Percentiles rank a stretch among this genome's conserved stretches.
Conservation (phyloP, 2,888 invertebrate species). For the Cephus rjabovi region DNA sequence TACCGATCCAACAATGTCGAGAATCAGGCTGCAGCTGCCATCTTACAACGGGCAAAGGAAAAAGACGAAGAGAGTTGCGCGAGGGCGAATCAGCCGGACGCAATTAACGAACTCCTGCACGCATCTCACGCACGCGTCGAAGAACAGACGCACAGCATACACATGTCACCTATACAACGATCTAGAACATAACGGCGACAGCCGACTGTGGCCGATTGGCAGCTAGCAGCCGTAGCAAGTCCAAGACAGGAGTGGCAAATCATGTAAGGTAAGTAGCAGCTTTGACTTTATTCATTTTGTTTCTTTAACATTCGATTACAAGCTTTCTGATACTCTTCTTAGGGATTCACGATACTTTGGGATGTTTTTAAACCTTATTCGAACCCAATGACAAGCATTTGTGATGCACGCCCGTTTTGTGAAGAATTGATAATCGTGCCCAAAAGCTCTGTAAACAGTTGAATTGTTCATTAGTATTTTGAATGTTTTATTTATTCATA, state of each 20-base stretch:
- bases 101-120: background rate
- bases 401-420: background rate
- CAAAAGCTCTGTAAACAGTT: background rate
- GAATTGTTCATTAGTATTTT: background rate
- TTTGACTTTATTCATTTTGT: slow-evolving; percentile 10
- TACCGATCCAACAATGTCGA: too few species aligned
- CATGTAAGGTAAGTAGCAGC: slow-evolving; percentile 46
- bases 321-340: background rate
- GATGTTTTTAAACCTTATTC: background rate
- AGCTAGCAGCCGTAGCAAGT: slow-evolving; percentile 29
- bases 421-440: background rate
- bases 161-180: background rate
- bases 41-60: too few species aligned
- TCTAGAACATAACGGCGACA: background rate
- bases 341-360: background rate
- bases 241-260: slow-evolving; percentile 46
- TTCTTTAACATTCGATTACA: slow-evolving; percentile 16
- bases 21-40: too few species aligned
- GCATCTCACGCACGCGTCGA: slow-evolving; percentile 1
- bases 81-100: too few species aligned
- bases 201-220: slow-evolving; percentile 27
- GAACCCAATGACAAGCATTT: background rate
- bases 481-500: background rate
- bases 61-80: too few species aligned
- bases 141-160: background rate